phyloP scores from a whole-genome alignment of 2,113 vertebrate species.

The Puffinus mauretanicus region DNA sequence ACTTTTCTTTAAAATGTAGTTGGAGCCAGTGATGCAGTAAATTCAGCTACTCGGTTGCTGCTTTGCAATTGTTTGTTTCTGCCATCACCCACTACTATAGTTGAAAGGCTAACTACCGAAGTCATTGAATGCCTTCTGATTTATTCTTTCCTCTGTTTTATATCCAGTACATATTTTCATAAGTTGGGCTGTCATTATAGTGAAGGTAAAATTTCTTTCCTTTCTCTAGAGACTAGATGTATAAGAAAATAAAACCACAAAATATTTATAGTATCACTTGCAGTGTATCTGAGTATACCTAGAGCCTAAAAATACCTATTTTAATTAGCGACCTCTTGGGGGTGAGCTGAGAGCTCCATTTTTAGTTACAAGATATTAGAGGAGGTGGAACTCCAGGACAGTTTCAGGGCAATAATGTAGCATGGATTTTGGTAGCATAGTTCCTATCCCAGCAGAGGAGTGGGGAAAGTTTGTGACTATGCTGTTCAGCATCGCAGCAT shows the following conservation, averaged over 20 bases:
- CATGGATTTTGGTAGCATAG: not conserved
- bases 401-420: constrained; percentile 6
- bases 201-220: constrained; percentile 3
- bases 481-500: not conserved
- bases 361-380: constrained; percentile 36
- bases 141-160: not conserved
- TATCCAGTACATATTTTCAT: not conserved
- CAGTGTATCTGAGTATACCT: not conserved
- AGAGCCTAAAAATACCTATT: constrained; percentile 31
- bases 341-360: not conserved
- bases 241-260: constrained; percentile 7
- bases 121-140: not conserved
- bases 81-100: not conserved
- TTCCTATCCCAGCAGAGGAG: not conserved
- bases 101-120: not conserved
- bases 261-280: constrained; percentile 19
- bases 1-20: not conserved
- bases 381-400: not conserved
- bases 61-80: not conserved
- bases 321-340: constrained; percentile 47
- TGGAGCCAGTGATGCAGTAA: not conserved
- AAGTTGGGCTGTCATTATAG: not conserved
- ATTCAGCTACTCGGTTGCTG: not conserved
- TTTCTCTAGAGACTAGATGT: not conserved
- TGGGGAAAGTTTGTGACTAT: not conserved